Conservation (phyloP, 2,888 invertebrate species). For the Macrophya annulata region DNA sequence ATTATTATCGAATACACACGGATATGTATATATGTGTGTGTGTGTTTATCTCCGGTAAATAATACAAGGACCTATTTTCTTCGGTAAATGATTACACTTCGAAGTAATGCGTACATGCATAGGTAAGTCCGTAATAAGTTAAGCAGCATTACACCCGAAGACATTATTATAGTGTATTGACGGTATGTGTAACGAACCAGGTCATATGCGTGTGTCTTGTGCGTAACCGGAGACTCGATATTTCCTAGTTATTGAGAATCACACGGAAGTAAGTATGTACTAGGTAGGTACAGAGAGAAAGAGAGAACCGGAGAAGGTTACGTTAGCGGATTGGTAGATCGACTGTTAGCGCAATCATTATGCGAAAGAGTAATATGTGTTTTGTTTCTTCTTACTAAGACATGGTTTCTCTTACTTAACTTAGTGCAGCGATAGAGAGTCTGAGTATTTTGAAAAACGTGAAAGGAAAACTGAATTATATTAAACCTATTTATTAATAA, state of each 20-base stretch:
- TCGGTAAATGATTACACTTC: conserved; percentile 37
- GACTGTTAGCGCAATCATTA: conserved; percentile 2
- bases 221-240: conserved; percentile 51
- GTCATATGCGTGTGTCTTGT: conserved; percentile 38
- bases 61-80: not conserved
- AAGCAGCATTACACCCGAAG: conserved; percentile 3
- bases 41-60: not conserved
- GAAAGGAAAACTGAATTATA: not conserved
- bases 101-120: not conserved
- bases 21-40: no score
- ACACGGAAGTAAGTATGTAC: conserved; percentile 32
- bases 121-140: not conserved
- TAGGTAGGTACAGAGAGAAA: conserved; percentile 18
- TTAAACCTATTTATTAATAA: not conserved
- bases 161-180: not conserved
- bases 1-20: conserved; percentile 13
- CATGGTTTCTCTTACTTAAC: not conserved
- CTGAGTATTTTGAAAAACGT: not conserved
- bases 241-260: conserved; percentile 44
- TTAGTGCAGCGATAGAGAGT: not conserved
- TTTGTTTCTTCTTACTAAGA: not conserved
- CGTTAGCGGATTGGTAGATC: conserved; percentile 14
- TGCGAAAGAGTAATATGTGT: not conserved
- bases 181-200: conserved; percentile 45
- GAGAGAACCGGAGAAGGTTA: conserved; percentile 1